These are phyloP conservation scores for Listrodromus nycthemerus DNA, from an alignment of 2,888 invertebrate genomes.

Conservation along the genomic window DNA sequence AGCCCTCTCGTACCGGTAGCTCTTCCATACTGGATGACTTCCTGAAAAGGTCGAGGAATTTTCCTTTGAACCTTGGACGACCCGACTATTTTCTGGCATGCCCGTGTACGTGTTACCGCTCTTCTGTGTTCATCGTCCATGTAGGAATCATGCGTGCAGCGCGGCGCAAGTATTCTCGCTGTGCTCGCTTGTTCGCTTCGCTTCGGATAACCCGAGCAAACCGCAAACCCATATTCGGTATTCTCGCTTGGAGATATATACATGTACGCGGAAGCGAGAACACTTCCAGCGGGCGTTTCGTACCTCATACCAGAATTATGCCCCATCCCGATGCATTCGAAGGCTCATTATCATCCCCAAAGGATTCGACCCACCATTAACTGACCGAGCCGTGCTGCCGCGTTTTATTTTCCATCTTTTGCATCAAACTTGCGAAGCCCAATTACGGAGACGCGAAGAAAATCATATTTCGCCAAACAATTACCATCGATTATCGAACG, in stretches of 20 bases:
- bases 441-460: too few relatives aligned
- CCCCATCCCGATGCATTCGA: slow-evolving; percentile 49
- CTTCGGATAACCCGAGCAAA: slow-evolving; percentile 52
- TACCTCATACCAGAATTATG: slow-evolving; percentile 33
- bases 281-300: slow-evolving; percentile 54
- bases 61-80: slow-evolving; percentile 49
- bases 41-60: slow-evolving; percentile 62
- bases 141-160: slow-evolving; percentile 60
- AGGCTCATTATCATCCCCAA: slow-evolving; percentile 66
- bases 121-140: slow-evolving; percentile 25
- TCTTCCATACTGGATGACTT: slow-evolving; percentile 38
- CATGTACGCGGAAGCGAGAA: slow-evolving; percentile 51
- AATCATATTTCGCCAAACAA: too few relatives aligned
- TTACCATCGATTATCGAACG: too few relatives aligned
- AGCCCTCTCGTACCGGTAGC: slow-evolving; percentile 4
- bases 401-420: neutral
- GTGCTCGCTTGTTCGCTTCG: slow-evolving; percentile 38
- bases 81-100: slow-evolving; percentile 31
- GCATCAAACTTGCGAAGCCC: too few relatives aligned
- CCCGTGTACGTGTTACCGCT: slow-evolving; percentile 33
- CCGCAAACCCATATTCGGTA: slow-evolving; percentile 68
- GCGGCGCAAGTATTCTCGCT: slow-evolving; percentile 52
- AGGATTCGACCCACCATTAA: slow-evolving; percentile 50
- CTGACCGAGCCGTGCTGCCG: neutral
- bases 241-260: slow-evolving; percentile 56